These are phyloP conservation scores for Lochmaea capreae DNA, from an alignment of 2,888 invertebrate species.

Conservation along the genomic window DNA sequence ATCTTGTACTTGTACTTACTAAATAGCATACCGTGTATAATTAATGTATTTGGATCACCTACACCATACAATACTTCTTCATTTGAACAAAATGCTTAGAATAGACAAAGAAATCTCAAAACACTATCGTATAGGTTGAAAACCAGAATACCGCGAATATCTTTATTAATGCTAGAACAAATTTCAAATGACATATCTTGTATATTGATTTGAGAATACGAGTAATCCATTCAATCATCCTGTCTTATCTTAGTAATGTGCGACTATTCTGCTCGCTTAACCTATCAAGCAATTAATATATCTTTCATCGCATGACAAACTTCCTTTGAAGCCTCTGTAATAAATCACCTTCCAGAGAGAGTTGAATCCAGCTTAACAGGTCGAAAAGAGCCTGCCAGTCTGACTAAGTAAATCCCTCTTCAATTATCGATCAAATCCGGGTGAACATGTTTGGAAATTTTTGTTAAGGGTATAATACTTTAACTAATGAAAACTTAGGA, in stretches of 20 bases:
- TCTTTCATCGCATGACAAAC: slow-evolving; percentile 42
- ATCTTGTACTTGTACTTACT: no score
- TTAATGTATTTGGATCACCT: no score
- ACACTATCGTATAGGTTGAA: no score
- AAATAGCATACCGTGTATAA: no score
- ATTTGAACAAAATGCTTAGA: no score
- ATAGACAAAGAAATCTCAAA: no score
- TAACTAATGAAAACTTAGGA: not conserved
- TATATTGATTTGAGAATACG: not conserved
- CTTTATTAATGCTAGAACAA: not conserved
- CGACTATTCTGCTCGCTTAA: slow-evolving; percentile 19
- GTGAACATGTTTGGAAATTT: slow-evolving; percentile 17
- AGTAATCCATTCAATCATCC: slow-evolving; percentile 22
- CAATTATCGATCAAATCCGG: slow-evolving; percentile 35
- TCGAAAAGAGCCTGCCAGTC: slow-evolving; percentile 49
- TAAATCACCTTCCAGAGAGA: slow-evolving; percentile 42
- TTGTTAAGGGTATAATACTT: not conserved
- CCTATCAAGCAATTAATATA: slow-evolving; percentile 43
- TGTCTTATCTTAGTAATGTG: not conserved
- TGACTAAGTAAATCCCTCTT: slow-evolving; percentile 47
- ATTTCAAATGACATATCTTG: not conserved
- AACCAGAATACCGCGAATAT: not conserved
- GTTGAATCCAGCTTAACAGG: slow-evolving; percentile 45
- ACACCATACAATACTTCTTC: no score
- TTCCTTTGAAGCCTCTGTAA: slow-evolving; percentile 38